Conservation (phyloP, 1,140 invertebrate genomes). For the Trichonephila clavata region DNA sequence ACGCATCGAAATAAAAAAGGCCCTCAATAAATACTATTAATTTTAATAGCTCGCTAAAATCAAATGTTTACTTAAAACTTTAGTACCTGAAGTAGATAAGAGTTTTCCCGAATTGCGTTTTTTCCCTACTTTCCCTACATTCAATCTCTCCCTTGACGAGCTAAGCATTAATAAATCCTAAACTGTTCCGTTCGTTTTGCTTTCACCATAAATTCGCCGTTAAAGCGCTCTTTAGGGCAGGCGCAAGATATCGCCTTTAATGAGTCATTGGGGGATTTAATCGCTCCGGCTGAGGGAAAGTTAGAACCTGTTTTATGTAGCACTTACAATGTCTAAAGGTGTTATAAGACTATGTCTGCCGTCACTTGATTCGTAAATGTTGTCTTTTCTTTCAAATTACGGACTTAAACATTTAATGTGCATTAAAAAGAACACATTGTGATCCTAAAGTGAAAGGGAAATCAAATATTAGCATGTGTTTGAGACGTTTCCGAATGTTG, state of each 20-base stretch:
- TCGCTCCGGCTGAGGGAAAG: neutral
- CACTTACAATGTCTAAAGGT: neutral
- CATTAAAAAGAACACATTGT: neutral
- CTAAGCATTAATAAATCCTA: constrained; percentile 8
- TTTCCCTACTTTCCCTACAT: neutral
- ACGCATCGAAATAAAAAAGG: neutral
- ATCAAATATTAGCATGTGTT: neutral
- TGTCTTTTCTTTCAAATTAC: neutral
- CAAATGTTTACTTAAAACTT: neutral
- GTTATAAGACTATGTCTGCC: neutral
- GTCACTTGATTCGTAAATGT: neutral
- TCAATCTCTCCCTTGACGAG: neutral
- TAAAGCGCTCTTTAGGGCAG: neutral
- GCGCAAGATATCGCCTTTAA: neutral
- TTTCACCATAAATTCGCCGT: neutral
- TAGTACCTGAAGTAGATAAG: constrained; percentile 9
- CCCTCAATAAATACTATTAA: neutral
- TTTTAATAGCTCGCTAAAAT: neutral
- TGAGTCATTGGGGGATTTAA: neutral
- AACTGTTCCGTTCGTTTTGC: neutral
- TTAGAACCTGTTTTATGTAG: neutral
- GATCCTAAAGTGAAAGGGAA: neutral
- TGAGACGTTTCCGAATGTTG: neutral
- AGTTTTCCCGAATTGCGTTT: neutral
- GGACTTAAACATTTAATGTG: neutral